phyloP scores from a whole-genome alignment of 2,113 vertebrate genomes.

The Meleagris gallopavo region DNA sequence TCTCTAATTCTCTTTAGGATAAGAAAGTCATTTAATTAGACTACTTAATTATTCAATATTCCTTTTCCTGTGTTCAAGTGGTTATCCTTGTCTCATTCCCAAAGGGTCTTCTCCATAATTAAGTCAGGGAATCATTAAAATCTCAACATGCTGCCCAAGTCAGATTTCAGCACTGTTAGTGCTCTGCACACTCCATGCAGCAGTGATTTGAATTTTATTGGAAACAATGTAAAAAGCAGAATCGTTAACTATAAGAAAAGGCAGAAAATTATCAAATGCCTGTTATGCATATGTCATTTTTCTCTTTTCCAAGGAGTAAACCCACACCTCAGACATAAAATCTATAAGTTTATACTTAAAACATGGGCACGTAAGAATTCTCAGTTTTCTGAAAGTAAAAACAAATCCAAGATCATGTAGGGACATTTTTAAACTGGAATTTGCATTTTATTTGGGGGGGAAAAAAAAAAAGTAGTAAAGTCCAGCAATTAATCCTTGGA shows the following conservation, averaged over 20 bases:
- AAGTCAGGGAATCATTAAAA: constrained; percentile 51
- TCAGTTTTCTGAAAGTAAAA: neutral
- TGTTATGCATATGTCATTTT: neutral
- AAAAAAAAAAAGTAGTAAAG: neutral
- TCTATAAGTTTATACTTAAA: neutral
- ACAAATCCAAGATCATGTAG: neutral
- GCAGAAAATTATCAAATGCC: neutral
- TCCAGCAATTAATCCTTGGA: neutral
- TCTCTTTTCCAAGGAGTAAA: neutral
- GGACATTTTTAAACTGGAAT: neutral
- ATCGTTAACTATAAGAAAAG: neutral
- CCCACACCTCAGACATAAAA: neutral
- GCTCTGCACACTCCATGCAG: neutral
- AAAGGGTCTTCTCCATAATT: constrained; percentile 43
- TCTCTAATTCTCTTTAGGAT: neutral
- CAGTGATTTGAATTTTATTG: neutral
- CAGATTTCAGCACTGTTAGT: neutral
- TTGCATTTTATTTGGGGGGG: neutral
- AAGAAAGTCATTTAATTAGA: constrained; percentile 29
- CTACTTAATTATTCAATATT: constrained; percentile 55
- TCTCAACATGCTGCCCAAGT: neutral
- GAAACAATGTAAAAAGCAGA: neutral
- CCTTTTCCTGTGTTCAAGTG: constrained; percentile 29
- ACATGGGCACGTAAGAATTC: neutral
- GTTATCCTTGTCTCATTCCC: constrained; percentile 30